phyloP scores from a whole-genome alignment of 2,113 vertebrate species.

The Lasiurus cinereus region DNA sequence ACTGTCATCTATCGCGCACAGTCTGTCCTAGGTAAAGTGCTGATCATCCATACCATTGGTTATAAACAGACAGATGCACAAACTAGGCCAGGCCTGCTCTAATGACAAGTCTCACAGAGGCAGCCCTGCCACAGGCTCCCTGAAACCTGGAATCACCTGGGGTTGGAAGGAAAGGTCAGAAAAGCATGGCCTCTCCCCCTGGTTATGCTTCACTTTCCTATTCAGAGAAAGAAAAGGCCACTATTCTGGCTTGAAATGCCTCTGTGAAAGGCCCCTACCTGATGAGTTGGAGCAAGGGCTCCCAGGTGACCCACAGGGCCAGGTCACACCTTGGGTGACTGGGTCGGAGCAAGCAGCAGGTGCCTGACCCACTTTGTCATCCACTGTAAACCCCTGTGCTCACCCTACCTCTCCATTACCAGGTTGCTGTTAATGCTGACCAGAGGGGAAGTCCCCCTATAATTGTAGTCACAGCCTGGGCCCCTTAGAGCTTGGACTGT shows the following conservation, averaged over 20 bases:
- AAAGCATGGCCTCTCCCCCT: too few relatives aligned
- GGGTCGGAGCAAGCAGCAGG: fast-evolving
- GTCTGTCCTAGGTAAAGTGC: background rate
- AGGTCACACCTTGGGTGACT: background rate
- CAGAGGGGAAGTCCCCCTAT: background rate
- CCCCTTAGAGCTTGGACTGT: background rate
- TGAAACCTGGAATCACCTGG: background rate
- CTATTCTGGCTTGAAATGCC: too few relatives aligned
- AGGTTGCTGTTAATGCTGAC: background rate
- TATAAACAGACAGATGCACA: background rate
- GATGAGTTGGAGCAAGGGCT: background rate
- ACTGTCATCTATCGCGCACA: too few relatives aligned
- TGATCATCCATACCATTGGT: fast-evolving
- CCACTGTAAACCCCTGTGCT: background rate
- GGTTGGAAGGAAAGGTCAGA: background rate
- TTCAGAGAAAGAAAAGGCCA: background rate
- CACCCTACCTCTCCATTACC: background rate
- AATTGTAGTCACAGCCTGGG: background rate
- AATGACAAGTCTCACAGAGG: background rate
- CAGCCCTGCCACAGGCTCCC: background rate
- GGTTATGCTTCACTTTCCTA: background rate
- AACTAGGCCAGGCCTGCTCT: background rate
- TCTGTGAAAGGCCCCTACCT: background rate
- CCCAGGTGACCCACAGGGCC: background rate
- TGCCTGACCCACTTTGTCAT: background rate